Evolutionary conservation across 1,140 invertebrate species (phyloP).

Genomic region (Zaprionus ornatus): DNA sequence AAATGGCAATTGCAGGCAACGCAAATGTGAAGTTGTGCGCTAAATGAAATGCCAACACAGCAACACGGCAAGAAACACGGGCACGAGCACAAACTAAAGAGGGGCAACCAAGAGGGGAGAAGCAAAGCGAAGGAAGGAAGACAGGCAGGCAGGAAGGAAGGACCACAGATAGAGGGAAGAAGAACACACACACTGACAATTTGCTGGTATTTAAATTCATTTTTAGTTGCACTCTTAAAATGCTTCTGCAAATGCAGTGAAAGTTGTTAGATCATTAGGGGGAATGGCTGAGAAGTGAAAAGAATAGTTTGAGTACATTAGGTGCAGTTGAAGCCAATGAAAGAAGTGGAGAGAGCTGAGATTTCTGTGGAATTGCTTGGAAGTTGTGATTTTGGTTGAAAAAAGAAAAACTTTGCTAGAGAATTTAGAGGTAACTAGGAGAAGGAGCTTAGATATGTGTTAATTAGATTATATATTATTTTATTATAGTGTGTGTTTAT

Average conservation of each 20-base stretch:
- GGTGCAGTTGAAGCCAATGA: not conserved
- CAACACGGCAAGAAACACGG: constrained; percentile 69
- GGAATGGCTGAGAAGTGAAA: not conserved
- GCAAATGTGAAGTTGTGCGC: constrained; percentile 77
- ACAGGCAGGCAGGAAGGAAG: not conserved
- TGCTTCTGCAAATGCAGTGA: constrained; percentile 26
- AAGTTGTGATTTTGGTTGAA: not conserved
- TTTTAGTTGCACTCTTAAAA: constrained; percentile 43
- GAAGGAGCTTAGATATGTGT: too few relatives aligned
- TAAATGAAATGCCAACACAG: constrained; percentile 80
- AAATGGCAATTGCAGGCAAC: constrained; percentile 79
- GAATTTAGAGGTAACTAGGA: too few relatives aligned
- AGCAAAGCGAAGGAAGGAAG: not conserved
- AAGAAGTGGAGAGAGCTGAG: not conserved
- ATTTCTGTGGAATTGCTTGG: not conserved
- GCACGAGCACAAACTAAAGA: constrained; percentile 55
- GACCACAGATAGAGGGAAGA: not conserved
- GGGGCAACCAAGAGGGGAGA: not conserved
- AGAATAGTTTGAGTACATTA: not conserved
- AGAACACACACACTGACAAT: constrained; percentile 53
- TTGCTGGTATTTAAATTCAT: constrained; percentile 72
- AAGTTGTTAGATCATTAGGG: constrained; percentile 18
- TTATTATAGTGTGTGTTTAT: too few relatives aligned
- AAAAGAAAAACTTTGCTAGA: too few relatives aligned
- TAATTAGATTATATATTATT: too few relatives aligned